Evolutionary conservation across 2,888 invertebrate genomes (phyloP).

Genomic region (Resseliella maxima): DNA sequence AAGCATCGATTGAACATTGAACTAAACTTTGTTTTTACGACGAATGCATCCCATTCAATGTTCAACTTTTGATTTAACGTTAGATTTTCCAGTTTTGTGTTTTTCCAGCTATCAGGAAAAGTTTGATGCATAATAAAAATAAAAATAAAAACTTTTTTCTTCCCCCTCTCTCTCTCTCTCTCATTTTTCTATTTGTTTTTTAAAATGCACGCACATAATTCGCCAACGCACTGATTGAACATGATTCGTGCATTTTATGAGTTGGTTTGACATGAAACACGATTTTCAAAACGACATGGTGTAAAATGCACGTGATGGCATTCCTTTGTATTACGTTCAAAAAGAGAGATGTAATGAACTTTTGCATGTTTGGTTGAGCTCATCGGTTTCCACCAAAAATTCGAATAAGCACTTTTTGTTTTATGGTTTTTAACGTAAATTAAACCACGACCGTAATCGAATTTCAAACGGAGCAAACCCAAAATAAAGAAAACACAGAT

Average conservation of each 20-base stretch:
- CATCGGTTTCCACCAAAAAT: background rate
- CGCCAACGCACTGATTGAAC: background rate
- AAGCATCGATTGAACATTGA: constrained; percentile 9
- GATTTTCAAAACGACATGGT: background rate
- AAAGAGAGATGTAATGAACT: too few species aligned
- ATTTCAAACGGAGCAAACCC: background rate
- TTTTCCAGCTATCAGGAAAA: background rate
- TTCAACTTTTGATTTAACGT: background rate
- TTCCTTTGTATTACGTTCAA: too few species aligned
- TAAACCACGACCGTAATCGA: background rate
- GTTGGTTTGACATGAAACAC: background rate
- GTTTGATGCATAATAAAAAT: constrained; percentile 11
- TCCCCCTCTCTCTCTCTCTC: too few species aligned
- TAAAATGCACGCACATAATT: constrained; percentile 8
- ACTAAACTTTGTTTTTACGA: background rate
- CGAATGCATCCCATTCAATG: background rate
- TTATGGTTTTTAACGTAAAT: background rate
- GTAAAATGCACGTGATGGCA: background rate
- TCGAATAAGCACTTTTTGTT: background rate
- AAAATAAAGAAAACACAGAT: background rate
- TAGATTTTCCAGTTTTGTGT: background rate
- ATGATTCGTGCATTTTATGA: background rate
- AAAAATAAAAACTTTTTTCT: background rate
- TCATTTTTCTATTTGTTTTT: too few species aligned
- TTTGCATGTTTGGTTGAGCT: too few species aligned